phyloP scores from a whole-genome alignment of 2,797 vertebrate species.

The Crocodylus rhombifer region DNA sequence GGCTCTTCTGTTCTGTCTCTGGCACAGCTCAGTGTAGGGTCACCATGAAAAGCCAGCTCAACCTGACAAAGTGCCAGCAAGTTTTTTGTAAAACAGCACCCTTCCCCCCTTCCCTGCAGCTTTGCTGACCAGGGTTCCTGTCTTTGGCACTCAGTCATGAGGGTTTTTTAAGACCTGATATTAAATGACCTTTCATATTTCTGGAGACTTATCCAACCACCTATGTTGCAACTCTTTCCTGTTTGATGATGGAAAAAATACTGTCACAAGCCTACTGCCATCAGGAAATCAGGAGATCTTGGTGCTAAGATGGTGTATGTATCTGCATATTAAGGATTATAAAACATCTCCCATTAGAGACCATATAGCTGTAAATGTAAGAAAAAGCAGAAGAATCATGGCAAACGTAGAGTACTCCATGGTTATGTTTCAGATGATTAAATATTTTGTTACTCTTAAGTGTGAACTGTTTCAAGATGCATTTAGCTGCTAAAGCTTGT shows the following conservation, averaged over 20 bases:
- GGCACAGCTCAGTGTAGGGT: conserved; percentile 19
- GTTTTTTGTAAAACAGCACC: neutral
- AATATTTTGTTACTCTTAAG: neutral
- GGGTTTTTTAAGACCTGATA: neutral
- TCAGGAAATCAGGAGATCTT: neutral
- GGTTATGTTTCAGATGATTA: neutral
- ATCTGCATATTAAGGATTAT: rapidly evolving
- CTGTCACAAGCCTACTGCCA: neutral
- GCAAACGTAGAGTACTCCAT: rapidly evolving
- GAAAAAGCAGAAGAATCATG: neutral
- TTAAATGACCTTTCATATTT: neutral
- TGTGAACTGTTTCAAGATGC: neutral
- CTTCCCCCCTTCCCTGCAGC: neutral
- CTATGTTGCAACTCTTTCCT: rapidly evolving
- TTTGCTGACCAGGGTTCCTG: neutral
- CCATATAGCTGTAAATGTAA: rapidly evolving
- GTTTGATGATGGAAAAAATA: neutral
- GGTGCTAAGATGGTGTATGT: rapidly evolving
- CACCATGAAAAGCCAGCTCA: neutral
- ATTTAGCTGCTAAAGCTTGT: neutral
- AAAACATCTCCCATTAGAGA: neutral
- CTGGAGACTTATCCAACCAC: neutral
- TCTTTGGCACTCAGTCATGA: neutral
- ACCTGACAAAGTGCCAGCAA: neutral
- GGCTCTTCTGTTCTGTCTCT: conserved; percentile 44